Conservation (phyloP, 2,113 vertebrate species). For the Mus spicilegus region DNA sequence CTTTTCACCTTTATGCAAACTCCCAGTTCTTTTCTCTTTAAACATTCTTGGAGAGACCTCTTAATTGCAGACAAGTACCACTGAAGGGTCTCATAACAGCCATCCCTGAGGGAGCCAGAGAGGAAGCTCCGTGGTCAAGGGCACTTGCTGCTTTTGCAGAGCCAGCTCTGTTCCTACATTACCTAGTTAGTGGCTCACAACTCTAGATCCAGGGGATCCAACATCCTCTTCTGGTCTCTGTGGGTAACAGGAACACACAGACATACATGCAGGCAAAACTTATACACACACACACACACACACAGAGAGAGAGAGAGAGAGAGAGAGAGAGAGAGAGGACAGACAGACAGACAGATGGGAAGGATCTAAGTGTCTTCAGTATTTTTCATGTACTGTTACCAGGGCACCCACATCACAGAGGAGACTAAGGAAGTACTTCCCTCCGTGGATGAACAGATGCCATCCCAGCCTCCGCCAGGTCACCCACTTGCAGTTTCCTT, state of each 20-base stretch:
- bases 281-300: not conserved
- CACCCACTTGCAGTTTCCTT: not conserved
- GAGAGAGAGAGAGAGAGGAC: too few species aligned
- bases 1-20: not conserved
- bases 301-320: too few species aligned
- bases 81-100: not conserved
- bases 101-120: not conserved
- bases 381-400: not conserved
- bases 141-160: not conserved
- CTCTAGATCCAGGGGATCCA: not conserved
- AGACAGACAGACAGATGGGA: too few species aligned
- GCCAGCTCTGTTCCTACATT: not conserved
- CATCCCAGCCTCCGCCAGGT: not conserved
- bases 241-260: not conserved
- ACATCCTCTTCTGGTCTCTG: not conserved
- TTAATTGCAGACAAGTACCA: rapidly evolving
- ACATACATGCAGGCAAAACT: not conserved
- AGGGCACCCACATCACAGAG: not conserved
- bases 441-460: not conserved
- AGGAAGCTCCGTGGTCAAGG: not conserved
- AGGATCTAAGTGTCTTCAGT: not conserved
- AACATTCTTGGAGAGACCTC: not conserved
- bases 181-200: not conserved
- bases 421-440: not conserved
- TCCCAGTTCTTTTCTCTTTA: not conserved